These are phyloP conservation scores for Ganaspis sp. DNA, from an alignment of 1,140 invertebrate species.

Conservation along the genomic window DNA sequence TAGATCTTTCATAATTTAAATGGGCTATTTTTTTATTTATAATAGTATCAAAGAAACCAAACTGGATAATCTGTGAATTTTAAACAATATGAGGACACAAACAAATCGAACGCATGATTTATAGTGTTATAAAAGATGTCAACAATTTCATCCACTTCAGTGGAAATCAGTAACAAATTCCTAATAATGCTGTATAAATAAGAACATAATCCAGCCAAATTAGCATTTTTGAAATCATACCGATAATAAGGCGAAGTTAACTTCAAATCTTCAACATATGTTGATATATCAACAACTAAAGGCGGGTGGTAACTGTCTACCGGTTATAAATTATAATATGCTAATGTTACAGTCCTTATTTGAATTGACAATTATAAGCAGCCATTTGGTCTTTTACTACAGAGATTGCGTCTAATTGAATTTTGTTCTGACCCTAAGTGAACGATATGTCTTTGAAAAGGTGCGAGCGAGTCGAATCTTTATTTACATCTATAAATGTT, in stretches of 20 bases:
- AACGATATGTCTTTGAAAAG: no score
- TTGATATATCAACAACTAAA: neutral
- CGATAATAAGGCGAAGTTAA: neutral
- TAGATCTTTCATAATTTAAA: neutral
- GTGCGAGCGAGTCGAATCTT: no score
- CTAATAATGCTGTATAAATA: neutral
- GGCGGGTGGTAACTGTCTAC: no score
- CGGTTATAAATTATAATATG: no score
- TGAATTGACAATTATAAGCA: no score
- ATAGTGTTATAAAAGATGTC: neutral
- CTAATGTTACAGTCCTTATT: no score
- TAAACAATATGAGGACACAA: neutral
- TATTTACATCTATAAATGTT: no score
- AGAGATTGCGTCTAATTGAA: no score
- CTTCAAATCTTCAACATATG: no score
- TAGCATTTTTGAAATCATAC: slow-evolving; percentile 19
- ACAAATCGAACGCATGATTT: neutral
- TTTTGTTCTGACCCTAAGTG: no score
- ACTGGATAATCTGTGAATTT: neutral
- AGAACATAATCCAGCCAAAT: neutral
- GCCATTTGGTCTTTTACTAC: no score
- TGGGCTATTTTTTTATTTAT: slow-evolving; percentile 24
- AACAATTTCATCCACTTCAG: neutral
- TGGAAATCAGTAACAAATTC: neutral
- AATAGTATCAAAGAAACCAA: neutral